Base-by-base conservation (phyloP, 2,888 invertebrate species). In the Pecten maximus region DNA sequence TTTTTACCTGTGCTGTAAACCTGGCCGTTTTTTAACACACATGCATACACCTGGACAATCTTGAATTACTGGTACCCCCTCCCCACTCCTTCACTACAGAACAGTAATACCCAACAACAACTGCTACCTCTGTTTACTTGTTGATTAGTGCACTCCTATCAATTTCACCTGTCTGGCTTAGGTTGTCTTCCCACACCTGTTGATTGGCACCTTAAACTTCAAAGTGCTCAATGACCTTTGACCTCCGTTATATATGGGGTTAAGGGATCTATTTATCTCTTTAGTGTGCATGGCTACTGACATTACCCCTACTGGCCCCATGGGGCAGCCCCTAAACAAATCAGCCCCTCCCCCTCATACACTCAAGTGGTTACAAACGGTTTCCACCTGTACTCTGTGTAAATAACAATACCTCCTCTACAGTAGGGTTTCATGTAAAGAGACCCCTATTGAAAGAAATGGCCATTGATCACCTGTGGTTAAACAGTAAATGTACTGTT, bases 171-270 rank as follows among this genome's bases (percentile, higher is more conserved):
- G 74, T 74, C 74, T 74, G 74, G 74, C 35, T 74, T 28, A 28
- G 74, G 35, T 35, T 74, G 74, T 74, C 74, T 28, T 74, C 74
- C 74, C 74, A 74, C 74, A 74, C 74, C 74, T 74, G 35, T 35
- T 74, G 74, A 74, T 74, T 74, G 74, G 74, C 74, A 74, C 74
- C 74, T 23, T 74, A 74, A 74, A 74, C 74, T 74, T 74, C 74
- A 74, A 74, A 74, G 74, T 35, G 74, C 74, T 74, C 28, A 28
- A 15, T 74, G 35, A 74, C 74, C 74, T 74, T 74, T 74, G 74
- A 74, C 28, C 74, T 35, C 35, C 1, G 74, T 74, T 35, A 74
- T 74, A 74, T 28, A 28, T 74, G 74, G 74, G 74, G 74, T 74
- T 35, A 74, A 74, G 28, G 74, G 74, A 74, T 74, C 74, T 74